Percentiles rank a stretch among this genome's conserved stretches.
These are phyloP conservation scores for Urocyon cinereoargenteus DNA, from an alignment of 2,797 vertebrate genomes.

Conservation along the genomic window DNA sequence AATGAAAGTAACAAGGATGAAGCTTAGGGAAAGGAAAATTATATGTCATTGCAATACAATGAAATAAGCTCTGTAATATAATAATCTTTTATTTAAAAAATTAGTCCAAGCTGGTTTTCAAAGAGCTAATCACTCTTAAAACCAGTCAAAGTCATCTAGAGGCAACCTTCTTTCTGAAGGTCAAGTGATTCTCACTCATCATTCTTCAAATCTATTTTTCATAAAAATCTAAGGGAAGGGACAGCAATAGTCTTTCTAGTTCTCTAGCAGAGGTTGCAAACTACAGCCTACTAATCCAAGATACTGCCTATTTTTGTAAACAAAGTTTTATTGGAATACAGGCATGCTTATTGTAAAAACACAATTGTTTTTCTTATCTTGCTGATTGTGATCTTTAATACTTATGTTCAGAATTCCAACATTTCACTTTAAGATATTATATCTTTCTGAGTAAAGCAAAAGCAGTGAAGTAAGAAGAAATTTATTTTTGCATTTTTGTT, in stretches of 20 bases:
- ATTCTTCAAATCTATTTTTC: neutral
- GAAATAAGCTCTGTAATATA: neutral
- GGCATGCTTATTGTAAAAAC: neutral
- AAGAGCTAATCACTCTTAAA: neutral
- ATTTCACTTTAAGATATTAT: slow-evolving; percentile 9
- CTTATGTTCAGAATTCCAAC: neutral
- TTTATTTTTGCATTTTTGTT: neutral
- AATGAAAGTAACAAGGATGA: neutral
- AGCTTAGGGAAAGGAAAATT: neutral
- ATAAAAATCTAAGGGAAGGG: neutral
- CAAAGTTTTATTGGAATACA: neutral
- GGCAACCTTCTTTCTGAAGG: neutral
- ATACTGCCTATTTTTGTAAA: neutral
- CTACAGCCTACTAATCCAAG: neutral
- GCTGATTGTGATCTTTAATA: neutral
- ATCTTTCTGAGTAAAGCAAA: neutral
- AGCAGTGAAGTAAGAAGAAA: neutral
- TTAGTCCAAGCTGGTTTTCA: slow-evolving; percentile 11
- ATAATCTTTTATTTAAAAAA: neutral
- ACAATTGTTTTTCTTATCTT: neutral
- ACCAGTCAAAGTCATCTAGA: neutral
- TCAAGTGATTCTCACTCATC: slow-evolving; percentile 10
- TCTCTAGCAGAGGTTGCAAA: neutral
- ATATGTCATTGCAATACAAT: neutral
- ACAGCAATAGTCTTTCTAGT: neutral